Evolutionary conservation across 2,888 invertebrate species (phyloP).

Genomic region (Priocnemis perturbator): DNA sequence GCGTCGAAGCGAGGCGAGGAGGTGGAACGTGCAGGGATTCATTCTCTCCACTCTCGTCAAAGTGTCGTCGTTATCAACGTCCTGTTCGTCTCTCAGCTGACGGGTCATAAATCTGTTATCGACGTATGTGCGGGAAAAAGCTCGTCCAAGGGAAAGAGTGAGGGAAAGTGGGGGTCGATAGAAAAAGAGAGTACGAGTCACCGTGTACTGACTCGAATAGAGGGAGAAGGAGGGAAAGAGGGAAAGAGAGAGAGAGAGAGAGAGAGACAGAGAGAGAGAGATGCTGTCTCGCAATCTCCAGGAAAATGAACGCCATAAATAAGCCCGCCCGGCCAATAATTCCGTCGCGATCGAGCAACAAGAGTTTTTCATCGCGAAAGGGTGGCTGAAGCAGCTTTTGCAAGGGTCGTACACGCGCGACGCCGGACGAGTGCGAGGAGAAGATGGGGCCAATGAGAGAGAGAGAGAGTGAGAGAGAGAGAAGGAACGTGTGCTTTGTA

Average conservation of each 20-base stretch:
- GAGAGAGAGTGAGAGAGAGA: slow-evolving; percentile 25
- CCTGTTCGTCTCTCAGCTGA: slow-evolving; percentile 53
- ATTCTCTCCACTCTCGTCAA: slow-evolving; percentile 42
- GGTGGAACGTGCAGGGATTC: slow-evolving; percentile 20
- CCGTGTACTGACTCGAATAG: neutral
- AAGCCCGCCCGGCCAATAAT: slow-evolving; percentile 68
- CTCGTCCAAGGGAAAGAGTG: slow-evolving; percentile 15
- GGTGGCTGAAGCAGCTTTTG: slow-evolving; percentile 7
- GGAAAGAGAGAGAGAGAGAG: neutral
- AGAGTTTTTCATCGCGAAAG: slow-evolving; percentile 62
- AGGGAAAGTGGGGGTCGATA: slow-evolving; percentile 1
- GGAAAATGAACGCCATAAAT: slow-evolving; percentile 70
- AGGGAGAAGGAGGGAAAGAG: no score
- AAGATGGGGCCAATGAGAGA: no score
- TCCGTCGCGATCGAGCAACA: slow-evolving; percentile 64
- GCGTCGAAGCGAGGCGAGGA: neutral
- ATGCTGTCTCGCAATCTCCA: slow-evolving; percentile 50
- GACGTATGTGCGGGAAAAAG: slow-evolving; percentile 42
- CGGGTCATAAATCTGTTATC: slow-evolving; percentile 52
- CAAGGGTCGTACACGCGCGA: no score
- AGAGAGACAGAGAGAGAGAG: slow-evolving; percentile 9
- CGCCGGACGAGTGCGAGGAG: slow-evolving; percentile 17
- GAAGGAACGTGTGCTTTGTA: slow-evolving; percentile 51
- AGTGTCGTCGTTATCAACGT: slow-evolving; percentile 59
- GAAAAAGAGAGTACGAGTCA: no score